A percentile compares a stretch with the other conserved stretches of the same genome.
phyloP scores from a whole-genome alignment of 2,113 vertebrate genomes.

The Tursiops truncatus region DNA sequence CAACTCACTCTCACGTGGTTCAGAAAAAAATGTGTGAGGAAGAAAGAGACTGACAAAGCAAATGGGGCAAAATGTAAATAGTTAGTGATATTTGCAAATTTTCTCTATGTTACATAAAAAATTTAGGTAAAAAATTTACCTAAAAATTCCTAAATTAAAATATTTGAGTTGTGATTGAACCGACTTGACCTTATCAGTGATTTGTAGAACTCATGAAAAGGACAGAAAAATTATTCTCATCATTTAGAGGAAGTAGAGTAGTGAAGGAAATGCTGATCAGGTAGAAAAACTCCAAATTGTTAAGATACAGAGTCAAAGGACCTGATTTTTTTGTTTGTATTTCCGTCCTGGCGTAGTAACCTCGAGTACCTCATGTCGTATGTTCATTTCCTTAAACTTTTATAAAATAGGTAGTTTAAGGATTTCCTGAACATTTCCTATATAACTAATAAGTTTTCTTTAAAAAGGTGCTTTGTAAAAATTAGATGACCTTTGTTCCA shows the following conservation, averaged over 20 bases:
- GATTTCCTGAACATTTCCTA: not conserved
- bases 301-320: not conserved
- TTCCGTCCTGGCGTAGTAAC: not conserved
- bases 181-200: not conserved
- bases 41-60: not conserved
- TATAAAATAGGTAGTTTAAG: not conserved
- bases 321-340: not conserved
- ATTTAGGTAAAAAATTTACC: not conserved
- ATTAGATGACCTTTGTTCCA: not conserved
- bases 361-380: not conserved
- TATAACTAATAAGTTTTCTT: not conserved
- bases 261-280: not conserved
- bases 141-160: not conserved
- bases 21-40: not conserved
- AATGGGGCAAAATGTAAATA: not conserved
- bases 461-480: constrained; percentile 3
- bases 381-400: not conserved
- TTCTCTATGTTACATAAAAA: not conserved
- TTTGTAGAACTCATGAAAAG: not conserved
- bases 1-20: not conserved
- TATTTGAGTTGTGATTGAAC: not conserved
- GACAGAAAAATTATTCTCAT: not conserved
- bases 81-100: not conserved
- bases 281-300: not conserved
- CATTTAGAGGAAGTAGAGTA: not conserved